Percentiles rank a stretch among this genome's conserved stretches.
phyloP scores from a whole-genome alignment of 2,888 invertebrate genomes.

The Cryptus viduatorius region DNA sequence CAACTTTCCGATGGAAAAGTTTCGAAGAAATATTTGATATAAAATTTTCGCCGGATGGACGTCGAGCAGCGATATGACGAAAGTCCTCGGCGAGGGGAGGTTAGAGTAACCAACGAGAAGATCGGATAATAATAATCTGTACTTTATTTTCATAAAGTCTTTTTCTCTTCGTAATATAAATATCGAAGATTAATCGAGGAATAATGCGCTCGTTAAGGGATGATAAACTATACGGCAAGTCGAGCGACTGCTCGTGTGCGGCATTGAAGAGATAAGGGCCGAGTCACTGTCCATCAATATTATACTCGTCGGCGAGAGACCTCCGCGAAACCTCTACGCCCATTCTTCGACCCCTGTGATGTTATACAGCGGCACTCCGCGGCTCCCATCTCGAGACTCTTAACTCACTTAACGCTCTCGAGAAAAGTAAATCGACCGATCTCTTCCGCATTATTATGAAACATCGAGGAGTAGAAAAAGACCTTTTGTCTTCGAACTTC shows the following conservation, averaged over 20 bases:
- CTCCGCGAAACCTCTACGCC: constrained; percentile 59
- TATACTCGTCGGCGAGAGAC: constrained; percentile 68
- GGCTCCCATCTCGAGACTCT: constrained; percentile 51
- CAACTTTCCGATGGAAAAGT: constrained; percentile 63
- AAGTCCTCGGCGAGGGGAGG: background rate
- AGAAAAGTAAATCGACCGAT: constrained; percentile 55
- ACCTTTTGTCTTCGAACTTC: constrained; percentile 4
- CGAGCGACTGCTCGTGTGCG: constrained; percentile 34
- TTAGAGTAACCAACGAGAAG: constrained; percentile 20
- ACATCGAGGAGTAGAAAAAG: background rate
- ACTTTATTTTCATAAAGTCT: constrained; percentile 75
- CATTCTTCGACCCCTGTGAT: constrained; percentile 53
- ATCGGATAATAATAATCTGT: constrained; percentile 52
- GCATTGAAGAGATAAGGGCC: constrained; percentile 76
- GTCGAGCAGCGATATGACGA: constrained; percentile 5
- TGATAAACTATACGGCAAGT: constrained; percentile 78
- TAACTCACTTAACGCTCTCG: constrained; percentile 74
- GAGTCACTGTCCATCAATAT: constrained; percentile 84
- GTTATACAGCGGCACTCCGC: constrained; percentile 37
- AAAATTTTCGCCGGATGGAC: constrained; percentile 53
- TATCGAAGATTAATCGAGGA: constrained; percentile 84
- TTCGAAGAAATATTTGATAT: constrained; percentile 48
- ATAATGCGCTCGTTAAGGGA: constrained; percentile 82
- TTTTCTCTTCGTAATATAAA: constrained; percentile 78
- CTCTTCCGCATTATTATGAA: background rate